Evolutionary conservation across 2,888 invertebrate genomes (phyloP).

Genomic region (Volucella inflata): DNA sequence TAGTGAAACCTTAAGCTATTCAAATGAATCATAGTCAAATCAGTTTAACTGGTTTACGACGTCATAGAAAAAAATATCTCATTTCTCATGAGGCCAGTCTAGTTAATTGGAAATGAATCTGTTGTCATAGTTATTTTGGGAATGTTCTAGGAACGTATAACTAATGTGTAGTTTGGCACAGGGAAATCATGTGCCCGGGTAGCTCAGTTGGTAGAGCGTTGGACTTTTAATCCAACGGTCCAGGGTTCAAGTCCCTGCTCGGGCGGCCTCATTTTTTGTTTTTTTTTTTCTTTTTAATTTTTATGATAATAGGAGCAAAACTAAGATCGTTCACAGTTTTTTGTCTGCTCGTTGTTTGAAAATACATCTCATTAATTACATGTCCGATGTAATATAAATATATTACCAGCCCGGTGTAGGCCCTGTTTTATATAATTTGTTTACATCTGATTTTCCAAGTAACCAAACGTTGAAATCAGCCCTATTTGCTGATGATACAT

Average conservation of each 20-base stretch:
- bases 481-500: too few species aligned
- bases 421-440: too few species aligned
- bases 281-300: neutral
- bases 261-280: slow-evolving; percentile 59
- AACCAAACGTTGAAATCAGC: too few species aligned
- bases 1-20: slow-evolving; percentile 28
- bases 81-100: slow-evolving; percentile 25
- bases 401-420: too few species aligned
- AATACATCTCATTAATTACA: too few species aligned
- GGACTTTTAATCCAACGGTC: slow-evolving; percentile 76
- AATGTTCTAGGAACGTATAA: slow-evolving; percentile 11
- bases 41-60: neutral
- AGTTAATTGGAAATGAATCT: slow-evolving; percentile 24
- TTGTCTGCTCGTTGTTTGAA: too few species aligned
- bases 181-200: slow-evolving; percentile 50
- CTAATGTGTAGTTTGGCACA: neutral
- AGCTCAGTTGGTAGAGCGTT: slow-evolving; percentile 76
- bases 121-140: slow-evolving; percentile 47
- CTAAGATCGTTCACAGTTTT: too few species aligned
- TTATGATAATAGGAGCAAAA: neutral
- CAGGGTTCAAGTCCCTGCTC: slow-evolving; percentile 76
- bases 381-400: too few species aligned
- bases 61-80: slow-evolving; percentile 42
- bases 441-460: too few species aligned
- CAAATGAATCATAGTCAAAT: slow-evolving; percentile 25